Conservation (phyloP, 2,888 invertebrate genomes). For the Allygus modestus region DNA sequence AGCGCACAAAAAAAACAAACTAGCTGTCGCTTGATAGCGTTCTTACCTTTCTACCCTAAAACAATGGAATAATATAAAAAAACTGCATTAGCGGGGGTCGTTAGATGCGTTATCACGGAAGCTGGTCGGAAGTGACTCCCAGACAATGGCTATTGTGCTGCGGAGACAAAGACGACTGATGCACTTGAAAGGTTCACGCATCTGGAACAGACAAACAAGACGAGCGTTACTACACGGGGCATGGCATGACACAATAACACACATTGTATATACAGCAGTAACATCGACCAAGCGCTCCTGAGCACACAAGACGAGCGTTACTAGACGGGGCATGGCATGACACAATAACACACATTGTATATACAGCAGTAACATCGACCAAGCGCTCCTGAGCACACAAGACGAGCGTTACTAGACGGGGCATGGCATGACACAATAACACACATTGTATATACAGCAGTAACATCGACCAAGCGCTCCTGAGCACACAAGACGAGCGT, state of each 20-base stretch:
- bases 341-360: not conserved
- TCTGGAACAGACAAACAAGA: slow-evolving; percentile 38
- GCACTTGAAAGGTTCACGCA: slow-evolving; percentile 32
- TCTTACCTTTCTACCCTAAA: slow-evolving; percentile 35
- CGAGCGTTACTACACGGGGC: slow-evolving; percentile 1
- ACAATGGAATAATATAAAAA: slow-evolving; percentile 25
- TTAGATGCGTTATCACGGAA: slow-evolving; percentile 47
- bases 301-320: not conserved
- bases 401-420: slow-evolving; percentile 1
- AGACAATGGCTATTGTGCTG: slow-evolving; percentile 52
- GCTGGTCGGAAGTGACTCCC: slow-evolving; percentile 49
- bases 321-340: not conserved
- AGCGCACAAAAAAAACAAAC: not conserved
- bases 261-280: not conserved
- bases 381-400: not conserved
- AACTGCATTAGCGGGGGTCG: slow-evolving; percentile 13
- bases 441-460: not conserved
- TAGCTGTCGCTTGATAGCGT: not conserved
- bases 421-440: not conserved
- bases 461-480: not conserved
- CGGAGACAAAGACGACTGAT: slow-evolving; percentile 21
- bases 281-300: not conserved
- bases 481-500: not conserved
- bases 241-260: not conserved
- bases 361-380: not conserved